A percentile compares a stretch with the other conserved stretches of the same genome.
Evolutionary conservation across 2,797 vertebrate genomes (phyloP).

Genomic region (Manis pentadactyla): DNA sequence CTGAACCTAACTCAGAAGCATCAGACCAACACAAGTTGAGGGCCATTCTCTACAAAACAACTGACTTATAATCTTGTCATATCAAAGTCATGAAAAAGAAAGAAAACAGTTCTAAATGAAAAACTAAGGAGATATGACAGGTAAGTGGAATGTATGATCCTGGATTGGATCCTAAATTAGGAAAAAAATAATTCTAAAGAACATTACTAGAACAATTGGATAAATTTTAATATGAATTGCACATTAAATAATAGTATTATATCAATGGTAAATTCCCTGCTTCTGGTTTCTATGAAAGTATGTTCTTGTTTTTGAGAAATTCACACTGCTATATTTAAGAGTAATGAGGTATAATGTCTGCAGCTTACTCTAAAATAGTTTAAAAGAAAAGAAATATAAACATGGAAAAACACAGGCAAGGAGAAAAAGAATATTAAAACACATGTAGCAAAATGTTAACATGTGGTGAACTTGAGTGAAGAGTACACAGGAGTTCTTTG

Average conservation of each 20-base stretch:
- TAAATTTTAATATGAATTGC: not conserved
- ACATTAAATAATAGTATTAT: not conserved
- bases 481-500: not conserved
- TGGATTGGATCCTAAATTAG: not conserved
- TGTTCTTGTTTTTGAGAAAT: constrained; percentile 15
- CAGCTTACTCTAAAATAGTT: not conserved
- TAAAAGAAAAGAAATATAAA: not conserved
- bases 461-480: not conserved
- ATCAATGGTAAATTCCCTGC: not conserved
- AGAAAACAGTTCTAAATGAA: not conserved
- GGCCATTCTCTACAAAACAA: not conserved
- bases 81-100: not conserved
- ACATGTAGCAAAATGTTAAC: not conserved
- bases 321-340: not conserved
- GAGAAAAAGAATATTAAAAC: not conserved
- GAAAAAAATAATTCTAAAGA: constrained; percentile 13
- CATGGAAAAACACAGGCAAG: not conserved
- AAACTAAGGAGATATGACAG: not conserved
- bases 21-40: not conserved
- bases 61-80: not conserved
- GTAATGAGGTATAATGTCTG: not conserved
- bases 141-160: not conserved
- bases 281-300: constrained; percentile 9
- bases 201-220: not conserved
- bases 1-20: too few species aligned